Evolutionary conservation across 2,113 vertebrate species (phyloP).

Genomic region (Gobio gobio): DNA sequence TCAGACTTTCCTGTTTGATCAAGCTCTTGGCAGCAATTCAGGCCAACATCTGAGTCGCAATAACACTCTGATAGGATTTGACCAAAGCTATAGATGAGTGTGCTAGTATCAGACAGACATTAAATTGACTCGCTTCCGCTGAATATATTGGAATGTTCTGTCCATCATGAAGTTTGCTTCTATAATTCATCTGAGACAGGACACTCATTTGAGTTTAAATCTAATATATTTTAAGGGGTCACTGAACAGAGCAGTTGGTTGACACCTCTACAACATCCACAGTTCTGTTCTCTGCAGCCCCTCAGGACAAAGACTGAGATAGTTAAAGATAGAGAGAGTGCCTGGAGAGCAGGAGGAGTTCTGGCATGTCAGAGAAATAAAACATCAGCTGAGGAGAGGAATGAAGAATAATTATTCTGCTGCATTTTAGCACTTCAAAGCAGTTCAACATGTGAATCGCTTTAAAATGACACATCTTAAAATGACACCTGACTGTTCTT

Average conservation of each 20-base stretch:
- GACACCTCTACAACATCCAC: neutral
- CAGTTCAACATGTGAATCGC: neutral
- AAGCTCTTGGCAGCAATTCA: conserved; percentile 1
- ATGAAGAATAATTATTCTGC: conserved; percentile 17
- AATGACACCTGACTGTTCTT: neutral
- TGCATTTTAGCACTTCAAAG: conserved; percentile 11
- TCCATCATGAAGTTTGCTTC: conserved; percentile 20
- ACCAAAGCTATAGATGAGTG: conserved; percentile 2
- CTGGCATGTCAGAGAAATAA: conserved; percentile 32
- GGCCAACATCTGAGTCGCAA: conserved; percentile 4
- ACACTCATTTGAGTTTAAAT: neutral
- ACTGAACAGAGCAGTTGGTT: neutral
- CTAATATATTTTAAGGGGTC: neutral
- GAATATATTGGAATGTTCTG: neutral
- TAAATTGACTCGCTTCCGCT: neutral
- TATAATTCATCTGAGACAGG: conserved; percentile 27
- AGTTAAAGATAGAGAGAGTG: conserved; percentile 2
- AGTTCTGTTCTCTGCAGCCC: conserved; percentile 22
- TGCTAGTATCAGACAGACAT: neutral
- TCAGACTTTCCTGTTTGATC: conserved; percentile 20
- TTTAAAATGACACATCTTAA: conserved; percentile 1
- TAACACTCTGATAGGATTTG: conserved; percentile 2
- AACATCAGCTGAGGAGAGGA: conserved; percentile 17
- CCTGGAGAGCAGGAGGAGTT: conserved; percentile 48
- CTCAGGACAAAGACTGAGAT: neutral